Evolutionary conservation across 1,140 invertebrate species (phyloP), one percentile per base, ranked within the genome.

Genomic region (Cardiocondyla obscurior): DNA sequence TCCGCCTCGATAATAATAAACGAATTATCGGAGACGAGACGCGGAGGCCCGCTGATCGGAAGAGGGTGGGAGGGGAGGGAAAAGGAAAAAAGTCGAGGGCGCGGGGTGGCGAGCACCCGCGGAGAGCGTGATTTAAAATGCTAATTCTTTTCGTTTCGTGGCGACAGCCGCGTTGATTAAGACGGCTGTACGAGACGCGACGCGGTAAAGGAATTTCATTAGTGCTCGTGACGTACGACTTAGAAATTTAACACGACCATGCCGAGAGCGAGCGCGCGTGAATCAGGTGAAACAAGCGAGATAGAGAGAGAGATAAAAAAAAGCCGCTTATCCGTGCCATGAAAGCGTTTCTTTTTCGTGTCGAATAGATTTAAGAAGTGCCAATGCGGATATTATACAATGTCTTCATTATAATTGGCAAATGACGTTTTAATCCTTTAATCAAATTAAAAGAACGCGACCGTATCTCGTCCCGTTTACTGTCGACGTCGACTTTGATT

Each of bases 91-190:
- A 12, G 28, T 19, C 44, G 55, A 36, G 22, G 64, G 44, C 1
- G 44, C 6, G n/a, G 42, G 64, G 3, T 28, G 16, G 81, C 72
- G 57, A 82, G 81, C 88, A 88, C 88, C 89, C 90, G 90, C 72
- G 81, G 90, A 81, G 87, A 81, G 87, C 81, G 87, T 90, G 73
- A 90, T 91, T 91, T 91, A 89, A 90, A 91, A 91, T 91, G 90
- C 88, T 91, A 90, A 91, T 91, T 85, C 81, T 89, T 84, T 88
- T 74, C 88, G 85, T 89, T 62, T 83, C 84, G 55, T 83, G 70
- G 69, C 85, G 85, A 85, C 88, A 89, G 85, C 65, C 79, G 88
- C 87, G 83, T 88, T 90, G 90, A 91, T 91, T 91, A 90, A 91
- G 89, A 91, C 69, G 87, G 85, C 76, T 86, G 77, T 83, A 60